Evolutionary conservation across 1,140 invertebrate genomes (phyloP), one percentile per base, ranked within the genome.

Genomic region (Arctopsyche grandis): DNA sequence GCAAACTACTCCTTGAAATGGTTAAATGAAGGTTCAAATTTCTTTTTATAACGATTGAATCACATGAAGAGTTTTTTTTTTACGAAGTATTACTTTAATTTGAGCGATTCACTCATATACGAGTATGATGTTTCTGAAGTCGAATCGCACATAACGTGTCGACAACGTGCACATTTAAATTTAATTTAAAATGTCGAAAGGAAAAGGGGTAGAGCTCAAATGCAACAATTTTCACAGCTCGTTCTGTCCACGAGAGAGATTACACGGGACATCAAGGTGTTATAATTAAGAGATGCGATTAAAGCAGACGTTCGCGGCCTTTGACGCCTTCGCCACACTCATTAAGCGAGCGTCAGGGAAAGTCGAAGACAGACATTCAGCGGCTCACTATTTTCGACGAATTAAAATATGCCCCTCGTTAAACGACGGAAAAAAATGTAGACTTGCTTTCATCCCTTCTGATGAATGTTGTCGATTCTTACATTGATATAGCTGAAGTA

Each of bases 401-500:
- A 29, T 71, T 71, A 29, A 22, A 29, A 22, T 3, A 19, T 22
- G 14, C 52, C 52, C 46, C 10, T 66, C 63, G 24, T 19, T 24
- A 26, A 66, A 26, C 22, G 63, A 66, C 29, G n/a, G n/a, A n/a
- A 66, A 12, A 26, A n/a, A 58, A 10, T 1, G 10, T n/a, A 5
- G 10, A 10, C 52, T n/a, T 10, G 52, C 29, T 1, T 38, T 4
- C 29, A 38, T 38, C 29, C 29, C 29, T 38, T 38, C 7, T 38
- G 29, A 38, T 38, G 7, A 38, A 38, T 52, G 12, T 14, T 52
- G 3, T 16, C 10, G 12, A 44, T 38, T 9, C 79, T 81, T 69
- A 83, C 82, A 81, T 83, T 43, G 82, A 83, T 73, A 83, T 78
- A 7, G 78, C 78, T 0, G 82, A 83, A n/a, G 82, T 79, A 5